phyloP scores from a whole-genome alignment of 2,888 invertebrate species.

The Phlogophora meticulosa region DNA sequence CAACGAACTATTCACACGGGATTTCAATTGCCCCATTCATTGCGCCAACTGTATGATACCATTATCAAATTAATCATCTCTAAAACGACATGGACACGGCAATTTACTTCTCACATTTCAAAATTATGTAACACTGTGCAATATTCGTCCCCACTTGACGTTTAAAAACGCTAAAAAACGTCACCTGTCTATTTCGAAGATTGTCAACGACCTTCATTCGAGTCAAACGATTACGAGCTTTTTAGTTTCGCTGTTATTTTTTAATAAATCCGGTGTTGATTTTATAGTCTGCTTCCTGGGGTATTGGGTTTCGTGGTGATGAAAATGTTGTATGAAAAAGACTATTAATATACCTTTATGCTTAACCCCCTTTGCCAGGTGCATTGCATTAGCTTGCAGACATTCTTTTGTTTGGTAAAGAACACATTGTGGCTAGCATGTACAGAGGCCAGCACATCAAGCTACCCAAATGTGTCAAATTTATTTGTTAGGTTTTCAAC shows the following conservation, averaged over 20 bases:
- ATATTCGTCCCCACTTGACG: slow-evolving; percentile 32
- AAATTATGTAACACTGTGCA: slow-evolving; percentile 24
- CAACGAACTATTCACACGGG: slow-evolving; percentile 12
- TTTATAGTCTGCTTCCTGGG: slow-evolving; percentile 39
- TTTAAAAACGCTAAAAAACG: slow-evolving; percentile 44
- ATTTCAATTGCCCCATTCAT: slow-evolving; percentile 17
- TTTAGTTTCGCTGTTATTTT: slow-evolving; percentile 31
- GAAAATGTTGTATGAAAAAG: background rate
- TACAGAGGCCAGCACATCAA: too few species aligned
- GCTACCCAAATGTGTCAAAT: too few species aligned
- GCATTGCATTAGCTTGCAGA: slow-evolving; percentile 4
- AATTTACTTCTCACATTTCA: slow-evolving; percentile 10
- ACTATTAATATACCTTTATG: background rate
- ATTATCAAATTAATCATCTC: background rate
- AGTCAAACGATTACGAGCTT: slow-evolving; percentile 43
- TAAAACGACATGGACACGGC: background rate
- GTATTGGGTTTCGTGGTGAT: slow-evolving; percentile 33
- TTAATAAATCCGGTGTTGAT: slow-evolving; percentile 21
- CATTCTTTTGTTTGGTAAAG: slow-evolving; percentile 18
- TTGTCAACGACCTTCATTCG: slow-evolving; percentile 52
- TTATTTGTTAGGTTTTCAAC: too few species aligned
- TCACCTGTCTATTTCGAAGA: slow-evolving; percentile 59
- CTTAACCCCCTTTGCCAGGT: background rate
- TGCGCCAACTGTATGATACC: background rate
- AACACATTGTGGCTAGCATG: background rate